These are phyloP conservation scores for Lutjanus campechanus DNA, from an alignment of 2,797 vertebrate genomes.

Conservation along the genomic window DNA sequence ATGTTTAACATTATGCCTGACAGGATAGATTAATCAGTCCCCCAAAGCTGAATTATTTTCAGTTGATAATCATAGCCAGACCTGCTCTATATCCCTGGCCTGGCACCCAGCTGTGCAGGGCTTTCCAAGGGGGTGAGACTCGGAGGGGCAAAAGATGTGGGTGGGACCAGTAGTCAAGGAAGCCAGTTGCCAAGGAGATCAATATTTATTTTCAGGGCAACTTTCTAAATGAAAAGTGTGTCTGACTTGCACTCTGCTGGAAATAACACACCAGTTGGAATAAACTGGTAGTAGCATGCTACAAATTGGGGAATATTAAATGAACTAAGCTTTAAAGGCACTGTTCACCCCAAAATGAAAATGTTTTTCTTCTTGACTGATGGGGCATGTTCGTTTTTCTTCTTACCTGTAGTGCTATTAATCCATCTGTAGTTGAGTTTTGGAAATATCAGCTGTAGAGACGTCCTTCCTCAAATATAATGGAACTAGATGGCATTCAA, in stretches of 20 bases:
- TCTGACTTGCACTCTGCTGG: no score
- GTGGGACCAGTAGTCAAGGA: conserved; percentile 49
- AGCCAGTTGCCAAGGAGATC: conserved; percentile 60
- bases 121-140: conserved; percentile 38
- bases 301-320: conserved; percentile 25
- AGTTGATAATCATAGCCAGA: conserved; percentile 55
- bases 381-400: no score
- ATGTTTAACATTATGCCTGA: conserved; percentile 45
- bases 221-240: conserved; percentile 10
- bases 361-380: no score
- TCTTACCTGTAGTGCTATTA: no score
- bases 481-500: no score
- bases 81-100: conserved; percentile 22
- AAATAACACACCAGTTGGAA: conserved; percentile 21
- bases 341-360: no score
- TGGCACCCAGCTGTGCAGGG: conserved; percentile 16
- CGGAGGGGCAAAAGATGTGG: conserved; percentile 38
- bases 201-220: conserved; percentile 65
- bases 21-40: conserved; percentile 42
- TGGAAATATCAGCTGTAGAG: no score
- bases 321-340: conserved; percentile 16
- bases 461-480: no score
- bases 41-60: conserved; percentile 47
- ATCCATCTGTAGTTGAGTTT: no score
- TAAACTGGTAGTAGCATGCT: conserved; percentile 31